phyloP scores from a whole-genome alignment of 2,113 vertebrate genomes.

The Diphyllodes magnificus region DNA sequence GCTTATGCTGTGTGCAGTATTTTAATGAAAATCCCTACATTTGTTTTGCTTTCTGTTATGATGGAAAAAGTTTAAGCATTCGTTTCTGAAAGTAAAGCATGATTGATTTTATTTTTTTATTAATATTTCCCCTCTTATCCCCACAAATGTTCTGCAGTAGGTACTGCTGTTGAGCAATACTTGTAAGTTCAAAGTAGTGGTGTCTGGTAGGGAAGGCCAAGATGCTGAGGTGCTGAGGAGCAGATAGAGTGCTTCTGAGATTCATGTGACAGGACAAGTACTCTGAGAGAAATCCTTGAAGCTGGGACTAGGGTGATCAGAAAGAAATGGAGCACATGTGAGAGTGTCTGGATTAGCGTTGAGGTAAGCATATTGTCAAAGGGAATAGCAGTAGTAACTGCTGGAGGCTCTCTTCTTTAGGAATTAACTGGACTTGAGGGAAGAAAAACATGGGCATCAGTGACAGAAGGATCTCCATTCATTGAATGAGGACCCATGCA shows the following conservation, averaged over 20 bases:
- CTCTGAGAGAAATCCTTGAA: neutral
- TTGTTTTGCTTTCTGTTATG: neutral
- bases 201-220: neutral
- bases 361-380: accelerated
- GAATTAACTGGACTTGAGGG: neutral
- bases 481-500: neutral
- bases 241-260: neutral
- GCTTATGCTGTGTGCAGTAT: neutral
- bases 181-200: neutral
- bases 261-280: neutral
- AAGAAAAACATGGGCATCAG: neutral
- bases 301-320: neutral
- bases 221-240: neutral
- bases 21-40: neutral
- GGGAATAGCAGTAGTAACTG: neutral
- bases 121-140: neutral
- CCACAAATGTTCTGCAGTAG: neutral
- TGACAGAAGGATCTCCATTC: neutral
- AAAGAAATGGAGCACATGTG: neutral
- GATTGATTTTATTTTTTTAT: neutral
- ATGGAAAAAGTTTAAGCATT: neutral
- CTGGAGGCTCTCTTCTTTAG: neutral
- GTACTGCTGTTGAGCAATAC: neutral
- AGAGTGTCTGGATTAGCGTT: neutral
- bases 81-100: neutral